phyloP scores from a whole-genome alignment of 2,113 vertebrate species.

The Brienomyrus brachyistius region DNA sequence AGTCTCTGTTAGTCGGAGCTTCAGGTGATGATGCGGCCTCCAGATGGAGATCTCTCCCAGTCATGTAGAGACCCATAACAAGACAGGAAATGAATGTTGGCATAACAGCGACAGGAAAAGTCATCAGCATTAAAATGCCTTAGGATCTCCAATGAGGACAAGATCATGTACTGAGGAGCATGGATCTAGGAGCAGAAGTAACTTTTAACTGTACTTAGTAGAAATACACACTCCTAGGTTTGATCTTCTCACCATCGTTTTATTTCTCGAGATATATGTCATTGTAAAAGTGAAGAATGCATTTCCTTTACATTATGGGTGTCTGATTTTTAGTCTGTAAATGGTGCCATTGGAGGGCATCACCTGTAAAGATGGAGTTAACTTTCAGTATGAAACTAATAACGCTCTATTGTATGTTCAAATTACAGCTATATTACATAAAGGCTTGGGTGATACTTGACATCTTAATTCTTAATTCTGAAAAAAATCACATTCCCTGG shows the following conservation, averaged over 20 bases:
- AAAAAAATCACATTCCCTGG: background rate
- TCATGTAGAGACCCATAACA: background rate
- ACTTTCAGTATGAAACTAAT: background rate
- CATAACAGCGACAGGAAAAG: background rate
- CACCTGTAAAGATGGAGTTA: background rate
- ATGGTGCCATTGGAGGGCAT: background rate
- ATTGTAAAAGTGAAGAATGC: background rate
- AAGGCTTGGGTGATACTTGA: background rate
- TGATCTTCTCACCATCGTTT: too few relatives aligned
- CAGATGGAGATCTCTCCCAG: background rate
- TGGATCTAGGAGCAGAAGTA: background rate
- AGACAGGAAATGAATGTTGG: background rate
- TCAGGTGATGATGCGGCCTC: background rate
- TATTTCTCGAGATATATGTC: background rate
- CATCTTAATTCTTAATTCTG: background rate
- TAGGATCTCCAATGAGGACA: background rate
- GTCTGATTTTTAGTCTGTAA: background rate
- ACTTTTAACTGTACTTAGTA: background rate
- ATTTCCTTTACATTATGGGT: background rate
- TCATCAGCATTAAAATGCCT: conserved; percentile 2
- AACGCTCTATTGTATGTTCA: background rate
- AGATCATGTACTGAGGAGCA: background rate
- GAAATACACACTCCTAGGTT: too few relatives aligned
- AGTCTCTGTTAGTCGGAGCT: background rate
- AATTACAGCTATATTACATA: background rate